Base-by-base conservation (phyloP, 2,888 invertebrate genomes). In the Nomada lathburiana region DNA sequence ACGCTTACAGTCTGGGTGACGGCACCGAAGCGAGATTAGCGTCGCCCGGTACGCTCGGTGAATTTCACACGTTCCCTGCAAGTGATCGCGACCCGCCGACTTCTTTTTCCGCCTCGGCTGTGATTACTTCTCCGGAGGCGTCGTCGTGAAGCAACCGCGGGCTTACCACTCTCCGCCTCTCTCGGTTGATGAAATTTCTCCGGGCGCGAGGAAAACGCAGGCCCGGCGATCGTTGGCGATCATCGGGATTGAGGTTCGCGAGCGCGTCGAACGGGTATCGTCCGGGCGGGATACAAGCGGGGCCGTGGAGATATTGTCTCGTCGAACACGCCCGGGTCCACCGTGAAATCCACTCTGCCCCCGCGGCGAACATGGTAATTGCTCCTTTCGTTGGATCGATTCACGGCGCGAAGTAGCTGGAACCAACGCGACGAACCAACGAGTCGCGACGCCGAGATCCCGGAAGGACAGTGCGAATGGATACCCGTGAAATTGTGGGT, bases 401-500 rank as follows among this genome's bases (percentile, higher is more conserved):
- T 29, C 50, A 26, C 62, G 36, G 67, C 47, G 63, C 20, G 42
- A 64, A 23, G 55, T 13, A 36, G 16, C 10, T 5, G 74, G 11
- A 62, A 62, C 44, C 57, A 59, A n/a, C n/a, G 68, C 67, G 59
- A 70, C n/a, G 62, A 53, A 72, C 55, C 53, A 77, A 86, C 86
- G 87, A 86, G 82, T 76, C 77, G 82, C 76, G 73, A 86, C 79
- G 67, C 76, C 67, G 83, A 86, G 74, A 60, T 52, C 52, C 79
- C 79, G 64, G 81, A 87, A 72, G 85, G 83, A 62, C 76, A 72
- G 67, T 78, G 71, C 52, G 78, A 82, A 78, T 81, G 85, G 83
- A 88, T 83, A 44, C 69, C 80, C 86, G 78, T 78, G 83, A 88
- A 86, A 81, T 87, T 83, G 86, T 88, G 86, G 63, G 86, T 88